phyloP scores from a whole-genome alignment of 2,888 invertebrate species.

The Drosophila nr. medialis region DNA sequence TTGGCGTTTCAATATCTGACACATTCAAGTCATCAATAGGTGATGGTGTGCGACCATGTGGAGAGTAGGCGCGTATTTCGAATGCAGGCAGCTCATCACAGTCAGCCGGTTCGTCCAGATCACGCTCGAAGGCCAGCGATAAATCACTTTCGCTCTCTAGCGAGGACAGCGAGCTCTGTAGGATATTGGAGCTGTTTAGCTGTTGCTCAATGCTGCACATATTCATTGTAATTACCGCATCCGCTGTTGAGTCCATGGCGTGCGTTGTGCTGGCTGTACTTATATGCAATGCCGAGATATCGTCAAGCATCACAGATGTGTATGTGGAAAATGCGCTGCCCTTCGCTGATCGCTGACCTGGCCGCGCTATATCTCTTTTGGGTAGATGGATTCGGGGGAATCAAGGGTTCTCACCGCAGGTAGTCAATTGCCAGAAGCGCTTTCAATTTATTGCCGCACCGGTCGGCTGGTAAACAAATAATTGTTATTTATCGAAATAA shows the following conservation, averaged over 20 bases:
- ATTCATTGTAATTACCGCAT: conserved; percentile 55
- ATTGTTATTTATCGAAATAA: conserved; percentile 33
- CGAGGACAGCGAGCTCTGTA: conserved; percentile 78
- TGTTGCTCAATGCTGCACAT: conserved; percentile 51
- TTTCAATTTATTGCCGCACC: conserved; percentile 47
- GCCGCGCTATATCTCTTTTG: conserved; percentile 1
- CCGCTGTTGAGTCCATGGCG: conserved; percentile 57
- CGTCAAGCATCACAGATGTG: conserved; percentile 52
- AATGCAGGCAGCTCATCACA: conserved; percentile 83
- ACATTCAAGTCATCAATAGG: conserved; percentile 77
- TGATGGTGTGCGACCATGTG: conserved; percentile 82
- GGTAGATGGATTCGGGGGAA: conserved; percentile 12
- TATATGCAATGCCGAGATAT: conserved; percentile 44
- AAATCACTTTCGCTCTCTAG: conserved; percentile 81
- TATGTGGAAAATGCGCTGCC: conserved; percentile 14
- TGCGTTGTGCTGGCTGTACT: conserved; percentile 38
- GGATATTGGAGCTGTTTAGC: conserved; percentile 61
- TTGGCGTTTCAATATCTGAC: conserved; percentile 62
- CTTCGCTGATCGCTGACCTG: conserved; percentile 15
- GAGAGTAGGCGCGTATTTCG: conserved; percentile 82
- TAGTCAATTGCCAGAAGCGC: conserved; percentile 26
- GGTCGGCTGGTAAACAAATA: conserved; percentile 59
- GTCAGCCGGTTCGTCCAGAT: conserved; percentile 61
- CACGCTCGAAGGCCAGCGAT: conserved; percentile 78
- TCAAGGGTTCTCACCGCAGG: conserved; percentile 33